These are phyloP conservation scores for Limnephilus rhombicus DNA, from an alignment of 2,888 invertebrate species.

Conservation along the genomic window DNA sequence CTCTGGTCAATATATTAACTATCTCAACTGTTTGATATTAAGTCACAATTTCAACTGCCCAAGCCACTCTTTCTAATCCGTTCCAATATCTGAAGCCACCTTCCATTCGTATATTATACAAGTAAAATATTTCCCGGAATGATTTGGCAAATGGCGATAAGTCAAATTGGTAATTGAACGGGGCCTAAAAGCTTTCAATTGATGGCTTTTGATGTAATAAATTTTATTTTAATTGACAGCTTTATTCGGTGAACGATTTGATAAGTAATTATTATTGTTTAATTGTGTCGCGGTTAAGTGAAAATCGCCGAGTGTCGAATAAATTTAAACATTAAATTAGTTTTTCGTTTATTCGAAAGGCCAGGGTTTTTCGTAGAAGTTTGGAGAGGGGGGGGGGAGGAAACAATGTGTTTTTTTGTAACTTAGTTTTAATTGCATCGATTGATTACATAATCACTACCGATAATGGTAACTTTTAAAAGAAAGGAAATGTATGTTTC, in stretches of 20 bases:
- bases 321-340: neutral
- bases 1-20: neutral
- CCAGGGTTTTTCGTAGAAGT: neutral
- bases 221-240: slow-evolving; percentile 5
- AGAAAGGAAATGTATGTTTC: too few relatives aligned
- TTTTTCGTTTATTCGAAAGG: neutral
- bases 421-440: too few relatives aligned
- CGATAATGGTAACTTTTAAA: too few relatives aligned
- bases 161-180: slow-evolving; percentile 24
- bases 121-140: neutral
- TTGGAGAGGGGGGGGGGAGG: neutral
- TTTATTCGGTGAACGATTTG: neutral
- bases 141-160: slow-evolving; percentile 19
- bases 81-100: neutral
- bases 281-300: neutral
- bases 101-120: neutral
- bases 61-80: neutral
- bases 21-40: neutral
- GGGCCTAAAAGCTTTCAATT: slow-evolving; percentile 10
- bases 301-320: neutral
- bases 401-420: too few relatives aligned
- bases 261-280: neutral
- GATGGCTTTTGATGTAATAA: slow-evolving; percentile 3
- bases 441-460: too few relatives aligned
- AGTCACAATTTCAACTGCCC: neutral